These are phyloP conservation scores for Mythimna vitellina DNA, from an alignment of 2,888 invertebrate species.

Conservation along the genomic window DNA sequence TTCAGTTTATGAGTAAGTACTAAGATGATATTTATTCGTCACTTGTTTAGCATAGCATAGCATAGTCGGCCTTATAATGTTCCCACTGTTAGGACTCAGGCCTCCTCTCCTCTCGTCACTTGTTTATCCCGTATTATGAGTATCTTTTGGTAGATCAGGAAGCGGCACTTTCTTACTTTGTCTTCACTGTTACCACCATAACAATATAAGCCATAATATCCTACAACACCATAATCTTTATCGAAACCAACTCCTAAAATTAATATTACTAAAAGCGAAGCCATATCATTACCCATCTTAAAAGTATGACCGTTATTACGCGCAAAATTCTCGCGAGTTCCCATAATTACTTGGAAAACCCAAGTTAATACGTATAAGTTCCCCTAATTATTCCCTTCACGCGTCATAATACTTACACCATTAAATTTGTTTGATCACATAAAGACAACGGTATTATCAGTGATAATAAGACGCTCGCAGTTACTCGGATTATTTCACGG, in stretches of 20 bases:
- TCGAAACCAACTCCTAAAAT: not conserved
- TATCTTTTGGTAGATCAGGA: not conserved
- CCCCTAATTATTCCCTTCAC: slow-evolving; percentile 48
- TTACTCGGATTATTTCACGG: slow-evolving; percentile 58
- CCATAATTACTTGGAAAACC: slow-evolving; percentile 38
- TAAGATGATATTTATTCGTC: slow-evolving; percentile 1
- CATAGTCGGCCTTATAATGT: too few species aligned
- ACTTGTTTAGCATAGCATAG: too few species aligned
- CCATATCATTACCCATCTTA: slow-evolving; percentile 10
- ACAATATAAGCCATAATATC: not conserved
- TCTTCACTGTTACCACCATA: not conserved
- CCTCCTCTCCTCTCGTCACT: too few species aligned
- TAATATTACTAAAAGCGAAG: not conserved
- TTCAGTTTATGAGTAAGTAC: not conserved
- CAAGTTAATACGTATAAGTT: slow-evolving; percentile 41
- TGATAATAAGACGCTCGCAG: slow-evolving; percentile 51
- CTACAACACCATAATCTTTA: not conserved
- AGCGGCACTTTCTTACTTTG: not conserved
- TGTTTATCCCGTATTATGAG: not conserved
- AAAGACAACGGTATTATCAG: slow-evolving; percentile 49
- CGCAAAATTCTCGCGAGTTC: slow-evolving; percentile 13
- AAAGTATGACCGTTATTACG: slow-evolving; percentile 25
- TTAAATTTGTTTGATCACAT: slow-evolving; percentile 61
- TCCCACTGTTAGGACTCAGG: too few species aligned
- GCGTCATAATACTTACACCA: slow-evolving; percentile 50